Evolutionary conservation across 2,888 invertebrate species (phyloP).

Genomic region (Drosophila algonquin): DNA sequence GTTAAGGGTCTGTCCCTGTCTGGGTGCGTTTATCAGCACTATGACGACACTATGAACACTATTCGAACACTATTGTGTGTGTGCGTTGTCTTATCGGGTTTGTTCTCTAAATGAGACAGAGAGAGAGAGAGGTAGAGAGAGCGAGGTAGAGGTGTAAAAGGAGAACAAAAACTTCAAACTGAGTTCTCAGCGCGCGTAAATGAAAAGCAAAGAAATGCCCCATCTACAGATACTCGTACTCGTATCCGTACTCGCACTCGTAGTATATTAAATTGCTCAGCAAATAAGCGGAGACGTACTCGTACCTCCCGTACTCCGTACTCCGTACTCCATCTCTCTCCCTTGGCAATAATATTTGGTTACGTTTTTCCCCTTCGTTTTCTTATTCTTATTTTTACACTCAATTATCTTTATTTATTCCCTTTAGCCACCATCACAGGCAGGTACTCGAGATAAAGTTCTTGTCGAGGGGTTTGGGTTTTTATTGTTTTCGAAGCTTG

Average conservation of each 20-base stretch:
- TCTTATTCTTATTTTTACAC: slow-evolving; percentile 38
- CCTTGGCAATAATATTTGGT: slow-evolving; percentile 32
- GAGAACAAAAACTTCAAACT: slow-evolving; percentile 27
- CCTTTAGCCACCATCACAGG: slow-evolving; percentile 20
- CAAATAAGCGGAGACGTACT: slow-evolving; percentile 50
- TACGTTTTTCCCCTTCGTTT: slow-evolving; percentile 34
- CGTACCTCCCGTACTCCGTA: background rate
- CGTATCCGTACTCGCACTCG: slow-evolving; percentile 22
- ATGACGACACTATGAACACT: slow-evolving; percentile 33
- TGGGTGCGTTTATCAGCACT: slow-evolving; percentile 35
- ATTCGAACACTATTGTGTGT: background rate
- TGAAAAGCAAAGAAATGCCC: slow-evolving; percentile 57
- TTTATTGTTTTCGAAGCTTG: slow-evolving; percentile 11
- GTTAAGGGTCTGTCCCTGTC: slow-evolving; percentile 49
- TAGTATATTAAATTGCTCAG: slow-evolving; percentile 65
- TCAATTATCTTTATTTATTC: slow-evolving; percentile 55
- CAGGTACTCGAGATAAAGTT: slow-evolving; percentile 58
- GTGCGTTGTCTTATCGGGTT: slow-evolving; percentile 49
- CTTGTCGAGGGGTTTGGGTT: slow-evolving; percentile 15
- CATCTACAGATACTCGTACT: slow-evolving; percentile 8
- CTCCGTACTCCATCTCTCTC: background rate
- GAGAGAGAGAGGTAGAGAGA: slow-evolving; percentile 1
- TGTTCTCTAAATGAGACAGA: slow-evolving; percentile 5
- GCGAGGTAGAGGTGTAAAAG: slow-evolving; percentile 35
- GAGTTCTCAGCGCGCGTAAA: slow-evolving; percentile 44